A percentile compares a stretch with the other conserved stretches of the same genome.
Conservation (phyloP, 2,888 invertebrate genomes). For the Oscheius onirici region DNA sequence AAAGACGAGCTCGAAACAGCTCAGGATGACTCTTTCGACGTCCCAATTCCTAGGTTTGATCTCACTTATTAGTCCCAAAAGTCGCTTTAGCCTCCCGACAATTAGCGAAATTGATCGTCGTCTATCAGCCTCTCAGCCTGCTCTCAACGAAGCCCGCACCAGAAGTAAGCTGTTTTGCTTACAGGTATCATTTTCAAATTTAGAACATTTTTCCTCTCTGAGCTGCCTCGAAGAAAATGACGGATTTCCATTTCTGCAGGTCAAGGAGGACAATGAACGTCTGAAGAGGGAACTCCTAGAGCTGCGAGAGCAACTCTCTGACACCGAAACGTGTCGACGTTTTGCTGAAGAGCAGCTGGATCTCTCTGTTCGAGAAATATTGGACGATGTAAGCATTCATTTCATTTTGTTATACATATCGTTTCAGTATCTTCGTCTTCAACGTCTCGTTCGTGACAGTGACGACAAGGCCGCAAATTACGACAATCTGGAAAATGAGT, state of each 20-base stretch:
- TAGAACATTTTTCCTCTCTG: not conserved
- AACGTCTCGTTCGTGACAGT: not conserved
- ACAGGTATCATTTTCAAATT: not conserved
- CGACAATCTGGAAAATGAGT: not conserved
- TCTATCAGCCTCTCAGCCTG: not conserved
- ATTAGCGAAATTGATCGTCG: slow-evolving; percentile 12
- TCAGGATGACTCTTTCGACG: not conserved
- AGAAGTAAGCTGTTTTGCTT: not conserved
- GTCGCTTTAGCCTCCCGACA: not conserved
- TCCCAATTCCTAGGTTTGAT: not conserved
- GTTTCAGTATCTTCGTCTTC: slow-evolving; percentile 7
- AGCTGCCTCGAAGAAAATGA: not conserved
- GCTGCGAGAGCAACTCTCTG: not conserved
- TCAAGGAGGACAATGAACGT: slow-evolving; percentile 16
- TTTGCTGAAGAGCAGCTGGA: slow-evolving; percentile 4
- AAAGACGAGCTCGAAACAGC: not conserved
- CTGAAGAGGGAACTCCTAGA: not conserved
- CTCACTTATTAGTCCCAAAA: not conserved
- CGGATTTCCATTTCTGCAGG: slow-evolving; percentile 9
- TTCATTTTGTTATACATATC: not conserved
- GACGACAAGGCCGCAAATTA: not conserved
- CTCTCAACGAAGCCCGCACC: not conserved
- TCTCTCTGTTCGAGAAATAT: not conserved
- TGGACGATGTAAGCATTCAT: slow-evolving; percentile 3
- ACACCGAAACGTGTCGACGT: not conserved